A percentile compares a stretch with the other conserved stretches of the same genome.
These are phyloP conservation scores for Botia kubotai DNA, from an alignment of 2,797 vertebrate species.

Conservation along the genomic window DNA sequence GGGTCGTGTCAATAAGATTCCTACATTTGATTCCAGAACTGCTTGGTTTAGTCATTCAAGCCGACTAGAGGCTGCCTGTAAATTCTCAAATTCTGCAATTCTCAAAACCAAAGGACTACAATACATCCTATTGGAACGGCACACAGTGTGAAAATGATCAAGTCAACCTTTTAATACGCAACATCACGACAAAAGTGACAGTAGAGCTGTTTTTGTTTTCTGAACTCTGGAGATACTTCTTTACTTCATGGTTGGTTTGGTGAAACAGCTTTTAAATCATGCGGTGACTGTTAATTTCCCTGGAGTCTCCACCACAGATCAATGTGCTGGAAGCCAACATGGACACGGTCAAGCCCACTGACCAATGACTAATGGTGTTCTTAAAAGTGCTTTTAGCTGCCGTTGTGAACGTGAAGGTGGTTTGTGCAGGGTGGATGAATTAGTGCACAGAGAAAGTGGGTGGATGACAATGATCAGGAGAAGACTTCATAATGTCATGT, in stretches of 20 bases:
- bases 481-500: constrained; percentile 50
- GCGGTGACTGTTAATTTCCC: constrained; percentile 72
- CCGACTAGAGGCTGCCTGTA: background rate
- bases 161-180: background rate
- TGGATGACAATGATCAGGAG: constrained; percentile 76
- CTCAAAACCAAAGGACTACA: background rate
- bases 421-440: constrained; percentile 78
- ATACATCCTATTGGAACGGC: background rate
- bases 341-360: constrained; percentile 68
- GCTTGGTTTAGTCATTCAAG: background rate
- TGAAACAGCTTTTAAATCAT: constrained; percentile 65
- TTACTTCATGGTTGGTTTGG: constrained; percentile 53
- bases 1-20: background rate
- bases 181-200: constrained; percentile 6
- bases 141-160: background rate
- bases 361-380: constrained; percentile 57
- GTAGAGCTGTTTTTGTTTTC: constrained; percentile 24
- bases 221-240: constrained; percentile 77
- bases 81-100: too few relatives aligned
- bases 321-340: constrained; percentile 65
- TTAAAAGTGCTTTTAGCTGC: constrained; percentile 30
- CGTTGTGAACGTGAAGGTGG: constrained; percentile 74
- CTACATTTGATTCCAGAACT: constrained; percentile 1
- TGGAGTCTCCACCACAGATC: constrained; percentile 65
- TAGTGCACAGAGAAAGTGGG: constrained; percentile 80